Base-by-base conservation (phyloP, 2,113 vertebrate species). In the Syngnathus typhle region DNA sequence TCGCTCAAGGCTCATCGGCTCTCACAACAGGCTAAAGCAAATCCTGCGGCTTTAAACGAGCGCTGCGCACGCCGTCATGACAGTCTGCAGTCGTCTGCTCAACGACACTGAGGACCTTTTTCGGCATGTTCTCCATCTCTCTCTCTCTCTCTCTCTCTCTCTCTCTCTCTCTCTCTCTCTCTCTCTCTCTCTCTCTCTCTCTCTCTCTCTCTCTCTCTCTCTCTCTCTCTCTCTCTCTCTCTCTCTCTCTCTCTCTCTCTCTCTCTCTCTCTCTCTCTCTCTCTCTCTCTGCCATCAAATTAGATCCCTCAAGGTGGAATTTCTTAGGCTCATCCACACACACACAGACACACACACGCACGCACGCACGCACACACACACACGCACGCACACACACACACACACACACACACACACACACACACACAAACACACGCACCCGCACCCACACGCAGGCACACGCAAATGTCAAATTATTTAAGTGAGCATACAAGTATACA, bases 11-110 rank as follows among this genome's bases (percentile, higher is more conserved):
- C 82, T 82, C 81, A 81, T 78, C 76, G 76, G 79, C 71, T 84
- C 78, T 72, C 73, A 77, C 77, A 32, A 64, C 78, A 77, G 77
- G 73, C 81, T 83, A 88, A 89, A 88, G 83, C 85, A 89, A 91
- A 90, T 88, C 88, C 88, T 68, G 73, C 58, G 75, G 87, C 82
- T 88, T 84, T 88, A 84, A 82, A 82, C 60, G 80, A 68, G 59
- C 47, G 76, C 15, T 49, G 78, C 69, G 75, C 77, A 65, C 68
- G 68, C 67, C 78, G 41, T 13, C 41, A 43, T 74, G 52, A 64
- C 65, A 44, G 77, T 72, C 76, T 81, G 72, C 66, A 70, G 69
- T 54, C 66, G 73, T 70, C 67, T 41, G 71, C 74, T 67, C 19
- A 36, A 6, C 21, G 12, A 66, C 68, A 54, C 19, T 39, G 58